Conservation (phyloP, 2,797 vertebrate genomes). For the Artibeus jamaicensis region DNA sequence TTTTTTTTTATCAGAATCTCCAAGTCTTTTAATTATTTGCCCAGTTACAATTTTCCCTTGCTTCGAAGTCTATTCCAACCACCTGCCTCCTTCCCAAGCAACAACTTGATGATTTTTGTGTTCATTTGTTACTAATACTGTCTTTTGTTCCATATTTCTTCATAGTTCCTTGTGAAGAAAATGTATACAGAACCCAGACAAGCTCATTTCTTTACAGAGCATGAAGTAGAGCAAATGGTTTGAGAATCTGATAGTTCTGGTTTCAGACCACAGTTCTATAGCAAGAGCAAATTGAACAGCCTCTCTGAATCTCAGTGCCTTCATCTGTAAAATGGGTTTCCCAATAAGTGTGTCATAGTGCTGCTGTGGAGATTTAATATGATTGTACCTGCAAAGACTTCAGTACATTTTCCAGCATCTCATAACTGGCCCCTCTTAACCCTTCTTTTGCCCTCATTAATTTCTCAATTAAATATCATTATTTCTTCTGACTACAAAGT, state of each 20-base stretch:
- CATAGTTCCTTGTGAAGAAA: background rate
- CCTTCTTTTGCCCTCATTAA: background rate
- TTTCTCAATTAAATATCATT: background rate
- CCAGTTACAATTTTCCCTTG: background rate
- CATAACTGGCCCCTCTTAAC: background rate
- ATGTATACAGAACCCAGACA: background rate
- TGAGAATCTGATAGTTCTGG: background rate
- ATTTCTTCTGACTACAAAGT: background rate
- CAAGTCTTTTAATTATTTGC: background rate
- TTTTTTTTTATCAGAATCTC: slow-evolving; percentile 1
- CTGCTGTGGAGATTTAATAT: background rate
- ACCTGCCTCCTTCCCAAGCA: background rate
- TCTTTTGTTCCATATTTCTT: background rate
- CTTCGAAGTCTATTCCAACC: background rate
- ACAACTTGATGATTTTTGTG: background rate
- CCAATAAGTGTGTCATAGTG: background rate
- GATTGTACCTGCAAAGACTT: background rate
- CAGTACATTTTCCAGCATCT: background rate
- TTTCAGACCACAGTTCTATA: background rate
- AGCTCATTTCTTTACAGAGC: background rate
- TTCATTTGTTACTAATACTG: background rate
- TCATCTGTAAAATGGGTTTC: background rate
- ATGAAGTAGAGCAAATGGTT: background rate
- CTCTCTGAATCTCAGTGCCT: background rate
- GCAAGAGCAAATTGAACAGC: background rate